Percentiles rank a stretch among this genome's conserved stretches.
These are phyloP conservation scores for Apteryx mantelli DNA, from an alignment of 2,113 vertebrate genomes.

Conservation along the genomic window DNA sequence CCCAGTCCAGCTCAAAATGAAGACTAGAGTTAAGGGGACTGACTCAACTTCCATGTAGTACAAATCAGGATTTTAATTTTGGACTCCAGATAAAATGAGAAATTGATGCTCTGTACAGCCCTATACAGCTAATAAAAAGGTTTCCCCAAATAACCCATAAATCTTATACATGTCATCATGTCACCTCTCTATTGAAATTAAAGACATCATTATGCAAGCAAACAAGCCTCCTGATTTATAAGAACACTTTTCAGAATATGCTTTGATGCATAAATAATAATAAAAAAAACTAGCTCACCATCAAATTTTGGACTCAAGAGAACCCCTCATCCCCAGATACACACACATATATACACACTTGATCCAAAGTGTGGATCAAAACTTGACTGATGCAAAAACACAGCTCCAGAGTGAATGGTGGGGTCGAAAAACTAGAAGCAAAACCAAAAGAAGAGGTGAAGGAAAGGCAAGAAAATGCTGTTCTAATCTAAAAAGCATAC, in stretches of 20 bases:
- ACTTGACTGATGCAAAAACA: background rate
- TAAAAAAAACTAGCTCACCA: background rate
- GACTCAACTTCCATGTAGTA: background rate
- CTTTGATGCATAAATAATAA: background rate
- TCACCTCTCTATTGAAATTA: background rate
- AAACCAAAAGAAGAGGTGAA: background rate
- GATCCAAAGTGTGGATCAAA: background rate
- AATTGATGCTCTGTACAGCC: background rate
- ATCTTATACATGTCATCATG: background rate
- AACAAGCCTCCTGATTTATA: background rate
- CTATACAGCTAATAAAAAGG: background rate
- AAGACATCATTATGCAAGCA: background rate
- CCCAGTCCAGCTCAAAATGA: background rate
- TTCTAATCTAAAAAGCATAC: background rate
- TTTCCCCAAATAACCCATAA: background rate
- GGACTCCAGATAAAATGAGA: background rate
- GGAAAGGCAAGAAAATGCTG: background rate
- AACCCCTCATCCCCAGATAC: background rate
- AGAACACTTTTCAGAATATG: background rate
- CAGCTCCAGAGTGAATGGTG: background rate
- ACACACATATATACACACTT: background rate
- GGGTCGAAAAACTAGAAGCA: background rate
- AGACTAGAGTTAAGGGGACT: background rate
- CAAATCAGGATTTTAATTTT: background rate
- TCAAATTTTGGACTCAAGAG: background rate